These are phyloP conservation scores for Pseudorhombus dupliciocellatus DNA, from an alignment of 2,113 vertebrate genomes.

Conservation along the genomic window DNA sequence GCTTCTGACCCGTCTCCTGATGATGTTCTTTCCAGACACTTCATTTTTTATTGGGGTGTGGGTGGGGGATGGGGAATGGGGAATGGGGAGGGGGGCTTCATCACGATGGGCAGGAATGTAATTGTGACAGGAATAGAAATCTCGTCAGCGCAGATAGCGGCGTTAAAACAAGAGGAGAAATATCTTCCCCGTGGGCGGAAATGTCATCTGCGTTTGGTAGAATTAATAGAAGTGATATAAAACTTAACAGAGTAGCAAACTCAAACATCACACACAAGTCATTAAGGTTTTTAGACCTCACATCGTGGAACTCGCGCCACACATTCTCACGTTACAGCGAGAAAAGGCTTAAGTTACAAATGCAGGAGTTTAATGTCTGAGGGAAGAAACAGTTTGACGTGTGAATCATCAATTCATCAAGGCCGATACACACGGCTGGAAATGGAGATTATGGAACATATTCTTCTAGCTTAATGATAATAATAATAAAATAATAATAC, in stretches of 20 bases:
- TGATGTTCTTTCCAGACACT: constrained; percentile 3
- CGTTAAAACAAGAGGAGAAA: constrained; percentile 19
- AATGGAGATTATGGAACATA: no score
- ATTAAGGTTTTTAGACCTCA: constrained; percentile 34
- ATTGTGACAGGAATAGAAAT: constrained; percentile 46
- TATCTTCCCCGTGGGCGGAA: constrained; percentile 48
- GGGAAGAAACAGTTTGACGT: background rate
- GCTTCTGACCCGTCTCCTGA: background rate
- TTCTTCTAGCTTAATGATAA: no score
- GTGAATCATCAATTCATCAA: background rate
- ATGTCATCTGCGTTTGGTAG: constrained; percentile 38
- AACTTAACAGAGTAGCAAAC: constrained; percentile 29
- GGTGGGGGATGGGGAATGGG: no score
- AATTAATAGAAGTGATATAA: constrained; percentile 32
- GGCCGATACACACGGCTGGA: no score
- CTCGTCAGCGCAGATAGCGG: constrained; percentile 43
- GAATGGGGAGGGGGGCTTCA: no score
- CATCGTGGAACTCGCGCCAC: constrained; percentile 10
- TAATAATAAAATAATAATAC: no score
- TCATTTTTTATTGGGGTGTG: no score
- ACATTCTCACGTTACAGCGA: background rate
- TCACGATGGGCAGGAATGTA: constrained; percentile 26
- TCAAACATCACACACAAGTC: constrained; percentile 16
- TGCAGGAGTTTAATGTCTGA: background rate
- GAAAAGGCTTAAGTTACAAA: background rate